A percentile compares a stretch with the other conserved stretches of the same genome.
Conservation (phyloP, 2,797 vertebrate species). For the Gobionotothen gibberifrons region DNA sequence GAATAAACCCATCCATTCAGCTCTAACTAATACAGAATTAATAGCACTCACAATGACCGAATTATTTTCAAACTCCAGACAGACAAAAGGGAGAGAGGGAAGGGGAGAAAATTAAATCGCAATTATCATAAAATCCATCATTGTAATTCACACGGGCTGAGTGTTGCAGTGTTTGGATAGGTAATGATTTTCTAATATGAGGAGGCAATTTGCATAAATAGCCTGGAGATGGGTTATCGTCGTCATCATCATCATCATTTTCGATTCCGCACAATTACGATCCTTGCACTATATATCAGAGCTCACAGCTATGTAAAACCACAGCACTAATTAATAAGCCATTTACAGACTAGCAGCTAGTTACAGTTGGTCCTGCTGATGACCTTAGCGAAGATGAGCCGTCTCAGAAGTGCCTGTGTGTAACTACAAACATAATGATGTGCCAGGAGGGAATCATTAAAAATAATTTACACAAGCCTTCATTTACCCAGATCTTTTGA, state of each 20-base stretch:
- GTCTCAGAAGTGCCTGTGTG: constrained; percentile 98
- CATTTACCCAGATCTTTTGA: constrained; percentile 99
- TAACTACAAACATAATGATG: constrained; percentile 99
- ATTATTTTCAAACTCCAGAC: constrained; percentile 92
- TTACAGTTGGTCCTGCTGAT: constrained; percentile 95
- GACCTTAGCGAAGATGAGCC: constrained; percentile 96
- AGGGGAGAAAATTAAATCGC: constrained; percentile 92
- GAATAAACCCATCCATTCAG: constrained; percentile 86
- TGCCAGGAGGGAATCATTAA: constrained; percentile 99
- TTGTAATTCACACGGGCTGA: constrained; percentile 95
- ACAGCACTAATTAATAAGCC: constrained; percentile 99
- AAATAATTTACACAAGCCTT: constrained; percentile 99
- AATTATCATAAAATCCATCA: constrained; percentile 99
- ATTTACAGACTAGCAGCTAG: constrained; percentile 98
- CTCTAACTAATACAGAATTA: constrained; percentile 98
- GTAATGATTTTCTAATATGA: constrained; percentile 99
- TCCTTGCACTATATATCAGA: constrained; percentile 98
- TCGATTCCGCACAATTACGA: constrained; percentile 97
- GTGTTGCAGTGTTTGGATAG: constrained; percentile 99
- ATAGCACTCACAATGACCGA: constrained; percentile 93
- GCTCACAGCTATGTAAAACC: constrained; percentile 99
- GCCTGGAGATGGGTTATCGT: constrained; percentile 98
- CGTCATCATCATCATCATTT: constrained; percentile 86
- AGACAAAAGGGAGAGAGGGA: constrained; percentile 73
- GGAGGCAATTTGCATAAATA: constrained; percentile 99